These are phyloP conservation scores for Suricata suricatta DNA, from an alignment of 2,113 vertebrate genomes.

Conservation along the genomic window DNA sequence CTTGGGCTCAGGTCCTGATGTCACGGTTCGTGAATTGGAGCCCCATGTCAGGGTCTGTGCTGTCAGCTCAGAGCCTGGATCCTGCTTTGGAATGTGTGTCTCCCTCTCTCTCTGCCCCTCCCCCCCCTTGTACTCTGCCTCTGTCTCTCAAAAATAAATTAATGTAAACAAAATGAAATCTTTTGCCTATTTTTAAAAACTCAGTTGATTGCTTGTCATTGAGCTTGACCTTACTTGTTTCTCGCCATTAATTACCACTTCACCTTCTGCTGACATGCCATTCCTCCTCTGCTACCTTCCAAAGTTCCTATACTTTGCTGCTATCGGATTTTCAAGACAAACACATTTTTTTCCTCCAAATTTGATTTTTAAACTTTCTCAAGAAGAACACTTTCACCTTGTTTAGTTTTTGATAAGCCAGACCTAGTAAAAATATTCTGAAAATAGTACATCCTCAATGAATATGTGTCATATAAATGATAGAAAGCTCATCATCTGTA, in stretches of 20 bases:
- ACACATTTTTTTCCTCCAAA: constrained; percentile 2
- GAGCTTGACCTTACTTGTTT: background rate
- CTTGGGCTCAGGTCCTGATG: too few species aligned
- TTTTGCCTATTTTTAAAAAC: background rate
- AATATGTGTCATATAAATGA: background rate
- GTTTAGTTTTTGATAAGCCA: constrained; percentile 7
- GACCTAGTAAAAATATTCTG: background rate
- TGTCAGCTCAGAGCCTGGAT: too few species aligned
- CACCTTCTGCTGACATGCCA: background rate
- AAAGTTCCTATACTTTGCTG: background rate
- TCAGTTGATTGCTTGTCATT: background rate
- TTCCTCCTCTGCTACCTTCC: background rate
- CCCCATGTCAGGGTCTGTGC: too few species aligned
- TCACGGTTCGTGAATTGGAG: too few species aligned
- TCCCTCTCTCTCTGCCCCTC: too few species aligned
- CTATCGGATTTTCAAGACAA: background rate
- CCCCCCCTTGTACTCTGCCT: too few species aligned
- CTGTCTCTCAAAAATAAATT: too few species aligned
- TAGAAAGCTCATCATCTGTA: constrained; percentile 15
- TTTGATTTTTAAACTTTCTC: constrained; percentile 32
- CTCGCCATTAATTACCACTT: background rate
- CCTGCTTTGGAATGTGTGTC: too few species aligned
- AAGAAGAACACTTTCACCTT: background rate
- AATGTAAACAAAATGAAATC: too few species aligned
- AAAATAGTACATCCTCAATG: constrained; percentile 12